phyloP scores from a whole-genome alignment of 2,888 invertebrate species.

The Plemyria rubiginata region DNA sequence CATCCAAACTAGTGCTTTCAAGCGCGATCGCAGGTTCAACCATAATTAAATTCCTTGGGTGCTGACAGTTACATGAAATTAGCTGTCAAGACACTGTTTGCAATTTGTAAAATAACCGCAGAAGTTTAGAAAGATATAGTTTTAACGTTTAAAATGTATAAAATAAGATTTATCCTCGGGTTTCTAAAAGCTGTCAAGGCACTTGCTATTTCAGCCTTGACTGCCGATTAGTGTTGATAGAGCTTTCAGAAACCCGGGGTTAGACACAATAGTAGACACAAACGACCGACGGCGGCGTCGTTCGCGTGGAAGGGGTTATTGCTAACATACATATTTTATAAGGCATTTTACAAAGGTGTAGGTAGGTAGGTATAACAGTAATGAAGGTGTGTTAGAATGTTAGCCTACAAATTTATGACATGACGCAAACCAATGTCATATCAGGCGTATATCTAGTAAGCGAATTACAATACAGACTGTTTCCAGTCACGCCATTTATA shows the following conservation, averaged over 20 bases:
- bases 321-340: no score
- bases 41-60: neutral
- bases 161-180: no score
- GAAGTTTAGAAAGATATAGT: no score
- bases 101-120: neutral
- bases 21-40: neutral
- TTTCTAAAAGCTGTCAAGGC: no score
- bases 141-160: no score
- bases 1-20: neutral
- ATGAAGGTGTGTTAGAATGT: neutral
- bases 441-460: conserved; percentile 23
- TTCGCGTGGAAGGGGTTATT: no score
- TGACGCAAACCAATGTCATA: conserved; percentile 26
- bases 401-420: conserved; percentile 6
- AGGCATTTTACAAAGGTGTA: no score
- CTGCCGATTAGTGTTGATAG: no score
- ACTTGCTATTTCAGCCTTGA: no score
- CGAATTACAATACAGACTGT: conserved; percentile 32
- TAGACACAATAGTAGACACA: no score
- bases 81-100: neutral
- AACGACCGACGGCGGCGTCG: no score
- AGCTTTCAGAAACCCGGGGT: no score
- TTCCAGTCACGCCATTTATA: conserved; percentile 42
- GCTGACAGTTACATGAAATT: neutral
- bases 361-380: neutral